These are phyloP conservation scores for Phytoseiulus persimilis DNA, from an alignment of 2,888 invertebrate species.

Conservation along the genomic window DNA sequence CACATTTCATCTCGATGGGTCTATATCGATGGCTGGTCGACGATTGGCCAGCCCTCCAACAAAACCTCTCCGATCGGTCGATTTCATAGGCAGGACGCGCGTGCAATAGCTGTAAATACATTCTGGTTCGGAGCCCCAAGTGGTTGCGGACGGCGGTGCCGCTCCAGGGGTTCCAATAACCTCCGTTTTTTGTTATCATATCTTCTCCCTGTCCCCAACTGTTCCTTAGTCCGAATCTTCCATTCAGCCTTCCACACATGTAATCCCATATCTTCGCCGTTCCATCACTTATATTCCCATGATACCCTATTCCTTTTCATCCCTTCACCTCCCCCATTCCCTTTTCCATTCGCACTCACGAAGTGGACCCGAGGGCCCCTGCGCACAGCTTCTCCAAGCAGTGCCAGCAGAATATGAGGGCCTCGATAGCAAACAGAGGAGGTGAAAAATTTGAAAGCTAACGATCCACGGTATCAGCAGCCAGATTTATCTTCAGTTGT, in stretches of 20 bases:
- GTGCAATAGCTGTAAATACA: conserved; percentile 5
- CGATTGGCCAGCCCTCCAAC: background rate
- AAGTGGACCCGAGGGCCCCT: background rate
- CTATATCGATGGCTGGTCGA: background rate
- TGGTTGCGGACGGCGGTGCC: background rate
- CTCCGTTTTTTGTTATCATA: background rate
- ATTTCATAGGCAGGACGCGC: background rate
- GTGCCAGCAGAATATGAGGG: background rate
- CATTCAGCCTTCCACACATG: background rate
- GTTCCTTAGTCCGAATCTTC: background rate
- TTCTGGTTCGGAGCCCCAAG: background rate
- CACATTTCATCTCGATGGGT: background rate
- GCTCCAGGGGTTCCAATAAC: background rate
- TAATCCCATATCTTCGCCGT: background rate
- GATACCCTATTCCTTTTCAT: background rate
- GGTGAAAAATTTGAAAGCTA: background rate
- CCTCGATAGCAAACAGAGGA: background rate
- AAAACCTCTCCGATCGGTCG: background rate
- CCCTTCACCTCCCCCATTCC: background rate
- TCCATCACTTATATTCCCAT: background rate
- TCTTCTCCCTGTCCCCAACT: background rate
- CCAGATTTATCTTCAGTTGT: conserved; percentile 34
- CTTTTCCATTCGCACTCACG: background rate
- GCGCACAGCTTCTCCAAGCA: background rate
- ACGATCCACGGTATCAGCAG: background rate